Evolutionary conservation across 2,888 invertebrate species (phyloP).

Genomic region (Drosophila diplacantha): DNA sequence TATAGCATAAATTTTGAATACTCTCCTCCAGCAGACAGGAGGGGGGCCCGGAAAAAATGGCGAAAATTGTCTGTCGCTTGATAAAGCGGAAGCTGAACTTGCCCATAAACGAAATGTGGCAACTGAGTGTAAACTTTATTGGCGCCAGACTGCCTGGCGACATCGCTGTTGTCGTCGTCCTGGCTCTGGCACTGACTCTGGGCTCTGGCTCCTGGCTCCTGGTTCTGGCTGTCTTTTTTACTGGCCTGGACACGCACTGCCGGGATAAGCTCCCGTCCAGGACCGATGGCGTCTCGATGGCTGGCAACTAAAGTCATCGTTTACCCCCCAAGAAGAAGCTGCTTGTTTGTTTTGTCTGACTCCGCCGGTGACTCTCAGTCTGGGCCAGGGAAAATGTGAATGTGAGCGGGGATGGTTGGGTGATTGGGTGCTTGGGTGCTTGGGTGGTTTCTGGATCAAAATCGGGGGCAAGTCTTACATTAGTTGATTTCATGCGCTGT

Average conservation of each 20-base stretch:
- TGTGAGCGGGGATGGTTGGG: no score
- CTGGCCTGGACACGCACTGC: constrained; percentile 59
- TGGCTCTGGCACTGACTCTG: background rate
- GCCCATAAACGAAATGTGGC: constrained; percentile 73
- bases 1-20: constrained; percentile 73
- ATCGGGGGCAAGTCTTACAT: constrained; percentile 58
- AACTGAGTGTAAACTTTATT: constrained; percentile 74
- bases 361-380: constrained; percentile 30
- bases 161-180: constrained; percentile 45
- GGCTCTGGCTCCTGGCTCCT: background rate
- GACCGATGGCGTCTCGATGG: constrained; percentile 63
- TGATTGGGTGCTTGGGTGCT: no score
- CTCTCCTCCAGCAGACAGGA: background rate
- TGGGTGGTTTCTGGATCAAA: background rate
- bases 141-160: constrained; percentile 75
- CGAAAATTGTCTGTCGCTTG: constrained; percentile 73
- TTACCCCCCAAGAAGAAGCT: constrained; percentile 49
- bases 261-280: constrained; percentile 41
- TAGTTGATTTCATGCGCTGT: constrained; percentile 73
- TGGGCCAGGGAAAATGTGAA: background rate
- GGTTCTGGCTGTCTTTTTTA: constrained; percentile 21
- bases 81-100: constrained; percentile 72
- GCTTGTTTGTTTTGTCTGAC: constrained; percentile 70
- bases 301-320: constrained; percentile 51
- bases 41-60: constrained; percentile 45